Base-by-base conservation (phyloP, 2,888 invertebrate genomes). In the Dicyrtomina minuta region DNA sequence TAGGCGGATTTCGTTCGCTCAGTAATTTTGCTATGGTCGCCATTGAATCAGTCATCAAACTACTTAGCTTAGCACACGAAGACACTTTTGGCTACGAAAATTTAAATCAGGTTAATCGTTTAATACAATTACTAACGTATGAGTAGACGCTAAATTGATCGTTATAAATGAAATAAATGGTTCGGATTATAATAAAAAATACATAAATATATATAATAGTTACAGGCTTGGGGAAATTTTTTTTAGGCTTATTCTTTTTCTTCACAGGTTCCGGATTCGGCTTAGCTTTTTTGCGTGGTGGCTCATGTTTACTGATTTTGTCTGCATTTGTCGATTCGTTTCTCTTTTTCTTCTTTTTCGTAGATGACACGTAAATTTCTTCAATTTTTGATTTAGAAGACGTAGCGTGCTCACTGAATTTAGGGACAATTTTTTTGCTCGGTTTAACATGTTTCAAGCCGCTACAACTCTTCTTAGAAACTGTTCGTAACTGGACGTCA, bases 391-490 rank as follows among this genome's bases (percentile, higher is more conserved):
- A 46, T 46, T 3, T 3, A 5, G 46, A 4, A 15, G 13, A 46
- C n/a, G 46, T 5, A 46, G 5, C 3, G 12, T 3, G 46, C 20
- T 46, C 13, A 6, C 13, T 10, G 10, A 20, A 4, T 20, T 51
- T 20, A 20, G 33, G 8, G 3, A 33, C 3, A 22, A n/a, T 51
- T 4, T 3, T 51, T 4, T 24, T 51, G 3, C 51, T 51, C n/a
- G n/a, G n/a, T 24, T 12, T 51, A 20, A 3, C 17, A 17, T 2
- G 17, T 51, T 51, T 51, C 6, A 17, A 12, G 2, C 51, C 51
- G 20, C 51, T 51, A 20, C 51, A 51, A 10, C 51, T 51, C 51
- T 51, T 51, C 20, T 51, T 51, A 12, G 51, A 12, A 20, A 51
- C 22, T 2, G 51, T 20, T 4, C 22, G n/a, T 2, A 12, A 2